Conservation (phyloP, 2,113 vertebrate species). For the Ceyx melanurus region DNA sequence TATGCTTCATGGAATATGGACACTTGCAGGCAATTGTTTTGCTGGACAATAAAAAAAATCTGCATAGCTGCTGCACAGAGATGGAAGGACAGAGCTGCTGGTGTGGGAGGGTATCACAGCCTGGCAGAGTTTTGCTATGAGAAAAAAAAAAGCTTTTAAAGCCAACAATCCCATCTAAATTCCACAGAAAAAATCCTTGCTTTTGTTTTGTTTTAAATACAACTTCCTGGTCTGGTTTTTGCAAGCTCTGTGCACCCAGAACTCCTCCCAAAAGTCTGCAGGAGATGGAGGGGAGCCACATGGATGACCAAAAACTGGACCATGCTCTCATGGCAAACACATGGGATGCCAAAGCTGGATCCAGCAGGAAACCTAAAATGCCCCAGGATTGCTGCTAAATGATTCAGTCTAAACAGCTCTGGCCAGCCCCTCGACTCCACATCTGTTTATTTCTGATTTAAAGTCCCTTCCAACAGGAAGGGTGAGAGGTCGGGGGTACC, state of each 20-base stretch:
- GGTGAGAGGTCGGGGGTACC: not conserved
- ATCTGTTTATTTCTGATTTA: constrained; percentile 58
- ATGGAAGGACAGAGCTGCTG: not conserved
- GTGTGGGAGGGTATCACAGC: not conserved
- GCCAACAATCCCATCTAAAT: not conserved
- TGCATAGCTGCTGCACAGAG: not conserved
- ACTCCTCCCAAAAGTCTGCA: not conserved
- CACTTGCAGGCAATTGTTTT: constrained; percentile 44
- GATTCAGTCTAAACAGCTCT: constrained; percentile 18
- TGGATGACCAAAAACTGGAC: not conserved
- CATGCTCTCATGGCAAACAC: not conserved
- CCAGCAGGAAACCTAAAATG: not conserved
- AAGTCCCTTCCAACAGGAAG: constrained; percentile 49
- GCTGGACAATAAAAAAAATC: not conserved
- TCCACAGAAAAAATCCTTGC: not conserved
- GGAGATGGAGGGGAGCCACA: not conserved
- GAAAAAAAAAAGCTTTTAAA: not conserved
- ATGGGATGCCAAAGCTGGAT: not conserved
- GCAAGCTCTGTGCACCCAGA: not conserved
- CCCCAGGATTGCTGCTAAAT: not conserved
- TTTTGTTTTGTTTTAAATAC: not conserved
- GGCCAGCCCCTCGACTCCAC: not conserved
- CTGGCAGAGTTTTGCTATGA: not conserved
- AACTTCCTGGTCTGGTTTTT: not conserved
- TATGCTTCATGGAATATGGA: constrained; percentile 49